These are phyloP conservation scores for Haemorhous mexicanus DNA, from an alignment of 2,113 vertebrate species.

Conservation along the genomic window DNA sequence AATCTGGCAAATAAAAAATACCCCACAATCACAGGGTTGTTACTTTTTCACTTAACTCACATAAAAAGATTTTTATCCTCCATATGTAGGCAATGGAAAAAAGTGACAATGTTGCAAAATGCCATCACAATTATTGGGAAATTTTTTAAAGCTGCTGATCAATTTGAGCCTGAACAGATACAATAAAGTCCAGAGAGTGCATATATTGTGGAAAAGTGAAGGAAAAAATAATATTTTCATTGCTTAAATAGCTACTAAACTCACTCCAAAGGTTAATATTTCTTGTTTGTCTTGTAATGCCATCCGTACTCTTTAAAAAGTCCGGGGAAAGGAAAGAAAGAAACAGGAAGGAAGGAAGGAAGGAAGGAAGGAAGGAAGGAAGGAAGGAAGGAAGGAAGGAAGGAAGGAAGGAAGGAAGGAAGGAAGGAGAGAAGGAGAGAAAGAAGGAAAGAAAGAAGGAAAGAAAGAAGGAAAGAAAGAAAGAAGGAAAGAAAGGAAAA, in stretches of 20 bases:
- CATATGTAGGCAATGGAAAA: neutral
- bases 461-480: too few relatives aligned
- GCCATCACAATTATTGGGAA: neutral
- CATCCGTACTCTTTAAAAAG: neutral
- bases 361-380: too few relatives aligned
- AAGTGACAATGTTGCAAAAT: neutral
- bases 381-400: neutral
- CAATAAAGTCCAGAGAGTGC: rapidly evolving
- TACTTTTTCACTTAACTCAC: neutral
- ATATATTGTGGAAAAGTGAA: neutral
- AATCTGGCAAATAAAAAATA: neutral
- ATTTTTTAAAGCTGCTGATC: neutral
- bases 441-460: too few relatives aligned
- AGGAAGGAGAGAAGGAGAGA: too few relatives aligned
- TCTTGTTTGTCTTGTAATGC: neutral
- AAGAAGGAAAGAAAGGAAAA: too few relatives aligned
- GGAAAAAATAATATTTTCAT: rapidly evolving
- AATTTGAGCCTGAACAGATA: neutral
- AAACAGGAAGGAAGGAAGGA: too few relatives aligned
- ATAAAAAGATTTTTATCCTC: neutral
- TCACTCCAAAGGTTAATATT: neutral
- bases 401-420: rapidly evolving
- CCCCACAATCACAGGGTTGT: neutral
- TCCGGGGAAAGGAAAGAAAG: too few relatives aligned
- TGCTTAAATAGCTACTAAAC: rapidly evolving